Base-by-base conservation (phyloP, 2,113 vertebrate genomes). In the Hassar affinis region DNA sequence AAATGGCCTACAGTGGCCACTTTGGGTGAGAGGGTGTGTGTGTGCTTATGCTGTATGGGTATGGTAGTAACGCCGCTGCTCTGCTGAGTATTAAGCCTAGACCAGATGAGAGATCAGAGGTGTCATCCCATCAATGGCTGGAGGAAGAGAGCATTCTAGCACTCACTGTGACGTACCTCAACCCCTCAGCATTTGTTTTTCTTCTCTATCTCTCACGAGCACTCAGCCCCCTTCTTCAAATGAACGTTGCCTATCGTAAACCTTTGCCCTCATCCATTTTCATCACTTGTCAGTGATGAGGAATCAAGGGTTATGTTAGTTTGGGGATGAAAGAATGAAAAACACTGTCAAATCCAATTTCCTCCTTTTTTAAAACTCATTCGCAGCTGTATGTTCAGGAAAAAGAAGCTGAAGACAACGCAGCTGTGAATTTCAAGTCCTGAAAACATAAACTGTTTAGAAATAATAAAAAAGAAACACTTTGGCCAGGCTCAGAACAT, bases 1-100 rank as follows among this genome's bases (percentile, higher is more conserved):
- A 96, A 95, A 96, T 96, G 95, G 95, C 86, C 78, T 79, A 49
- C 77, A 56, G 77, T 54, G 79, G 51, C 52, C 59, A 68, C 71
- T 82, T 61, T 82, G 79, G 62, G 72, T 77, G 47, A 51, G 51
- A 30, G 84, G 5, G 57, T 80, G 78, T 82, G 35, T 82, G 35
- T 75, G 78, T 64, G 69, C 49, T 49, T 64, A 47, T 42, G 56
- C 20, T 85, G 72, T 61, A 68, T 66, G n/a, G 33, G 57, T 86
- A 88, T 83, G 42, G 76, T 79, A 84, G 76, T 79, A 72, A 66
- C 33, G 17, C 35, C 35, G 0, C 52, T 22, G 47, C 85, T 88
- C 88, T 89, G 92, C 90, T 90, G 90, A 88, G 88, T 86, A 88
- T 94, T 89, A 91, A 91, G 77, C 79, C 83, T 84, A 84, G 77